Evolutionary conservation across 1,140 invertebrate genomes (phyloP).

Genomic region (Zophobas morio): DNA sequence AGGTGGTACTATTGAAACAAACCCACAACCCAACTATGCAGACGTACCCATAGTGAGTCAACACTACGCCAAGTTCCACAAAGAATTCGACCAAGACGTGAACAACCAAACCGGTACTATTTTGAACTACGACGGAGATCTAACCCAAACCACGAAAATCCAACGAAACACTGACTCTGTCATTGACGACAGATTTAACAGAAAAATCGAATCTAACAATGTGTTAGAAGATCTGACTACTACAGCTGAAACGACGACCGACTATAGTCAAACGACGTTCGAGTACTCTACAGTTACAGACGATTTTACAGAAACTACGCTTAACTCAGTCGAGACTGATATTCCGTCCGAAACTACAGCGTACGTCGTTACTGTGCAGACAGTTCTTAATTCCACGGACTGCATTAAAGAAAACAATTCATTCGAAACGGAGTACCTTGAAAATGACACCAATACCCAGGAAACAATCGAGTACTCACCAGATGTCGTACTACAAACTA

Average conservation of each 20-base stretch:
- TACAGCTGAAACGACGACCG: slow-evolving; percentile 37
- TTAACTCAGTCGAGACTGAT: slow-evolving; percentile 12
- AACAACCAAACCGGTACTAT: slow-evolving; percentile 38
- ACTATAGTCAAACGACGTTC: slow-evolving; percentile 5
- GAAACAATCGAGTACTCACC: too few species aligned
- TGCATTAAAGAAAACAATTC: slow-evolving; percentile 49
- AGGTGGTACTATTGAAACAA: slow-evolving; percentile 72
- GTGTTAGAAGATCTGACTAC: slow-evolving; percentile 20
- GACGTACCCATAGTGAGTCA: slow-evolving; percentile 72
- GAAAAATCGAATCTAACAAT: slow-evolving; percentile 29
- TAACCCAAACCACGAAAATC: neutral
- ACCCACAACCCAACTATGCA: slow-evolving; percentile 71
- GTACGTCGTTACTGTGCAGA: slow-evolving; percentile 29
- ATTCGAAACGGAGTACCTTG: too few species aligned
- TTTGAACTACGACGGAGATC: neutral
- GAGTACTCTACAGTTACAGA: too few species aligned
- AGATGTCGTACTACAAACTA: too few species aligned
- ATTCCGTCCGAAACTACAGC: slow-evolving; percentile 39
- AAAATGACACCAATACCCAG: too few species aligned
- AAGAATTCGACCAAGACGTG: slow-evolving; percentile 64
- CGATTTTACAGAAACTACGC: too few species aligned
- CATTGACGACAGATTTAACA: slow-evolving; percentile 50
- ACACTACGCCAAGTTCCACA: slow-evolving; percentile 72
- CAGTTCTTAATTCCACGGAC: slow-evolving; percentile 62
- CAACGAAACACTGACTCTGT: slow-evolving; percentile 49